Base-by-base conservation (phyloP, 1,140 invertebrate genomes). In the Pseudachorutes palmiensis region DNA sequence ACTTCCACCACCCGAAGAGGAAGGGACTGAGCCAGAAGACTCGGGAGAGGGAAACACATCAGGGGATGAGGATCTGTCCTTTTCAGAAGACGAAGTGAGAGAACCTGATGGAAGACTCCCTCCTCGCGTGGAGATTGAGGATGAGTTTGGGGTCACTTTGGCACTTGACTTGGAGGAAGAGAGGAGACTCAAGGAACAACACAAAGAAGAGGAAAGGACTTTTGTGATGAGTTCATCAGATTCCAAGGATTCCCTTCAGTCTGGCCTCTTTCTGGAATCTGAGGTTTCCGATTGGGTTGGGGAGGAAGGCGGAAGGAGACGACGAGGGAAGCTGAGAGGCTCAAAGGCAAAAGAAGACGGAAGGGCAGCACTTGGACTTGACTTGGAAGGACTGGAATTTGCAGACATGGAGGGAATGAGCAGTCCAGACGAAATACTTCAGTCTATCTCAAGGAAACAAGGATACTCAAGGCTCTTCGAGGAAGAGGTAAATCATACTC, bases 211-310 rank as follows among this genome's bases (percentile, higher is more conserved):
- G 1, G 62, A 36, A 51, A 36, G 30, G 5, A 32, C 29, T n/a
- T 57, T 45, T 26, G 36, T 69, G 64, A 19, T 70, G 33, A 70
- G 66, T 60, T 69, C 68, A 9, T 67, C 63, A 0, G 70, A 67
- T 31, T 72, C 68, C 1, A 69, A 67, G 55, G 72, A 74, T 9
- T 68, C 67, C 0, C 48, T 74, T 19, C 70, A 72, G 32, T 68
- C 67, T 16, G 74, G 66, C 2, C 30, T 72, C 2, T 72, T 89
- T 14, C 90, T 89, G 0, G 90, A 92, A 77, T 90, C 89, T 0
- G 90, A 92, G 75, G 78, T 91, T 14, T 91, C 89, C 0, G 90
- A 92, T 76, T 91, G 89, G 89, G 88, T 87, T 0, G 82, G 1
- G 89, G 91, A 70, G 86, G 85, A 69, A 86, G 74, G 79, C 2